These are phyloP conservation scores for Archocentrus centrarchus DNA, from an alignment of 2,113 vertebrate genomes.

Conservation along the genomic window DNA sequence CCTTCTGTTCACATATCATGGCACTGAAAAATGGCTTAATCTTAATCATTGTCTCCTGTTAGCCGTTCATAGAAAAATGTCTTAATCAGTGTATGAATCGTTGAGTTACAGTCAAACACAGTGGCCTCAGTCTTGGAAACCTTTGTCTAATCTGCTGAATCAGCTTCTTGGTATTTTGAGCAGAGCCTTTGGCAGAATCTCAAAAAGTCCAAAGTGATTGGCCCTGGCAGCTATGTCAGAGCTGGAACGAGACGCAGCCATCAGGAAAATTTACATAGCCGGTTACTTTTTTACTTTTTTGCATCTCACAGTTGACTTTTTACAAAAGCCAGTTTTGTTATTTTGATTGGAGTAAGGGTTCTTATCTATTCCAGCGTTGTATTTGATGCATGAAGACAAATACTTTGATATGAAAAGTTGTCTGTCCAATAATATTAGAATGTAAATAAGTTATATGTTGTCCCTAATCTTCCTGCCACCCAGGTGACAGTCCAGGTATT, in stretches of 20 bases:
- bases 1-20: not conserved
- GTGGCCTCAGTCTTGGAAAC: not conserved
- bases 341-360: not conserved
- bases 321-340: not conserved
- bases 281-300: not conserved
- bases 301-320: not conserved
- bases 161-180: not conserved
- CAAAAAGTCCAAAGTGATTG: not conserved
- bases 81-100: not conserved
- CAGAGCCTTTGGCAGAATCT: not conserved
- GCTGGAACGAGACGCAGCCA: not conserved
- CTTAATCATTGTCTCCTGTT: not conserved
- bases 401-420: not conserved
- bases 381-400: not conserved
- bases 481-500: conserved; percentile 98
- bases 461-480: not conserved
- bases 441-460: not conserved
- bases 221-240: not conserved
- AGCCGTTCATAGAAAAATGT: not conserved
- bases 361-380: not conserved
- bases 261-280: not conserved
- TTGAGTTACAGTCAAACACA: not conserved
- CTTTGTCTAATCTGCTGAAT: not conserved
- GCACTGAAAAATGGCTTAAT: not conserved
- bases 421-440: not conserved